These are phyloP conservation scores for Mormyrus hasselquistii DNA, from an alignment of 2,797 vertebrate species.

Conservation along the genomic window DNA sequence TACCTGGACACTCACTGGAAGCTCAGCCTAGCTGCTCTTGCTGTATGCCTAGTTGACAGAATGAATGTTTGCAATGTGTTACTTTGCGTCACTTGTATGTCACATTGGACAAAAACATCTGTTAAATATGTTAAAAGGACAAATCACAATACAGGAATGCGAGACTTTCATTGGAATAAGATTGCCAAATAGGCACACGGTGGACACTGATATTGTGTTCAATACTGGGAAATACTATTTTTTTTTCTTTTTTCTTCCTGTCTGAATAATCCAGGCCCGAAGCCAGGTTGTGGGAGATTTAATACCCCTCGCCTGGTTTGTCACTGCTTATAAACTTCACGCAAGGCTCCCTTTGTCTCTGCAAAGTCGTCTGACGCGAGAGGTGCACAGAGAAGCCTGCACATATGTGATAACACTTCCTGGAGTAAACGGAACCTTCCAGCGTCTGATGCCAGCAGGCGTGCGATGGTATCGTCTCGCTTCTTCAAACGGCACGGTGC, in stretches of 20 bases:
- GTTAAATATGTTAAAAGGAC: not conserved
- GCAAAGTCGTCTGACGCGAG: not conserved
- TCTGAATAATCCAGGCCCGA: not conserved
- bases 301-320: not conserved
- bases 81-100: not conserved
- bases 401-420: not conserved
- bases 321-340: conserved; percentile 7
- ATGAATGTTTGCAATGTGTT: not conserved
- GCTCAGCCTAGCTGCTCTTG: not conserved
- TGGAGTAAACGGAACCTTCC: not conserved
- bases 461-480: not conserved
- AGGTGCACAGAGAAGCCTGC: not conserved
- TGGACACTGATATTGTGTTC: not conserved
- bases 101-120: not conserved
- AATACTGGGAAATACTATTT: not conserved
- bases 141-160: not conserved
- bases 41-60: not conserved
- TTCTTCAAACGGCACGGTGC: not conserved
- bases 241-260: not conserved
- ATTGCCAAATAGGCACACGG: not conserved
- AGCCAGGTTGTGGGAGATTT: not conserved
- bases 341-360: not conserved
- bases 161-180: not conserved
- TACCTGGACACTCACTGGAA: not conserved
- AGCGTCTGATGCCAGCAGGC: not conserved